phyloP scores from a whole-genome alignment of 2,797 vertebrate species.

The Hozukius guyotensis region DNA sequence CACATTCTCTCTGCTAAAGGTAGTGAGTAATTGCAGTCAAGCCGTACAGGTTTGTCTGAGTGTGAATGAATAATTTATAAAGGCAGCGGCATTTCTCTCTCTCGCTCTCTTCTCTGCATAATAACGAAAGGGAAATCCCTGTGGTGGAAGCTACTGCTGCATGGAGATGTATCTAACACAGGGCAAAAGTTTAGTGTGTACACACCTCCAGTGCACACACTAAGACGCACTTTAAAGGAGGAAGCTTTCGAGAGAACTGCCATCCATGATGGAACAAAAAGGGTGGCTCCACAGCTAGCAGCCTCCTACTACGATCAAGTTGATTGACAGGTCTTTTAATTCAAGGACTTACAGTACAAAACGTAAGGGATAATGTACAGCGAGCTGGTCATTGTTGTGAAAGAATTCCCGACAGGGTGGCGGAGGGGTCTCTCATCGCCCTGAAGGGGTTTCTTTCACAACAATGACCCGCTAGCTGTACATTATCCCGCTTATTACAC shows the following conservation, averaged over 20 bases:
- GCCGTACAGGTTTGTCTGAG: constrained; percentile 59
- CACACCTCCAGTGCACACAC: background rate
- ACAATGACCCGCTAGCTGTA: no score
- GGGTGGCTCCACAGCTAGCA: background rate
- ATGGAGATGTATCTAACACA: constrained; percentile 50
- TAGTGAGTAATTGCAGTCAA: constrained; percentile 61
- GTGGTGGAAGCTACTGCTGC: constrained; percentile 52
- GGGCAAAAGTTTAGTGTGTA: constrained; percentile 59
- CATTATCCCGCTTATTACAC: no score
- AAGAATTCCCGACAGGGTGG: no score
- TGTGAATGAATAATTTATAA: constrained; percentile 75
- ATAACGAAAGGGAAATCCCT: constrained; percentile 71
- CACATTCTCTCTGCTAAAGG: constrained; percentile 32
- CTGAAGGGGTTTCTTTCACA: no score
- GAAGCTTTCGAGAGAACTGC: background rate
- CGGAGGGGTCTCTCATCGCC: no score
- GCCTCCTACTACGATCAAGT: background rate
- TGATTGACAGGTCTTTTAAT: constrained; percentile 22
- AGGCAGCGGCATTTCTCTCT: constrained; percentile 36
- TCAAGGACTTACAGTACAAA: background rate
- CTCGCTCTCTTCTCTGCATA: constrained; percentile 49
- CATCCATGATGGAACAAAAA: constrained; percentile 7
- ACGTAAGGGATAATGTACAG: background rate
- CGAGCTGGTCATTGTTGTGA: no score
- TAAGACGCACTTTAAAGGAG: background rate